Percentiles rank a stretch among this genome's conserved stretches.
Conservation (phyloP, 2,888 invertebrate genomes). For the Aleiodes leptofemur region DNA sequence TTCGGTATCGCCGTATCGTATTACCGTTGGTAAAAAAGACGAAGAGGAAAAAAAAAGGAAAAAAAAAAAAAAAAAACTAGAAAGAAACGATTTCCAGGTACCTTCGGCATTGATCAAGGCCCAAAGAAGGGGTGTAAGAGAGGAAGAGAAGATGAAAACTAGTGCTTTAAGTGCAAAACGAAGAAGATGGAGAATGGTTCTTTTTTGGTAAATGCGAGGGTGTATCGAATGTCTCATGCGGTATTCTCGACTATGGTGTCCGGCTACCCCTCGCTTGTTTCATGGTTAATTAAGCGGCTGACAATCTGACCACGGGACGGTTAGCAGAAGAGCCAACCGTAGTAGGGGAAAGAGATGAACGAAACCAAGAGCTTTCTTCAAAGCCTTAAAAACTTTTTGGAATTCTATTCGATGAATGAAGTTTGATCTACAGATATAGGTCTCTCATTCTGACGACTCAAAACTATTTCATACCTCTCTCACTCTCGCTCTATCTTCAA, state of each 20-base stretch:
- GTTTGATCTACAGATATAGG: slow-evolving; percentile 41
- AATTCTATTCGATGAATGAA: slow-evolving; percentile 30
- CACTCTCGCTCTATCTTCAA: slow-evolving; percentile 17
- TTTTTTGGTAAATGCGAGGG: slow-evolving; percentile 62
- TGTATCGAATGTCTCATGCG: slow-evolving; percentile 74
- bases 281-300: slow-evolving; percentile 75
- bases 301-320: slow-evolving; percentile 74
- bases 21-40: slow-evolving; percentile 60
- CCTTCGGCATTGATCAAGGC: slow-evolving; percentile 41
- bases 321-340: slow-evolving; percentile 57
- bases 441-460: slow-evolving; percentile 16
- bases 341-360: slow-evolving; percentile 16
- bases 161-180: slow-evolving; percentile 47
- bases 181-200: slow-evolving; percentile 44
- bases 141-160: slow-evolving; percentile 31
- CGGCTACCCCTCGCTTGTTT: slow-evolving; percentile 74
- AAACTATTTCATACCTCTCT: slow-evolving; percentile 4
- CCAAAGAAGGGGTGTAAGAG: slow-evolving; percentile 41
- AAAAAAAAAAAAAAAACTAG: slow-evolving; percentile 47
- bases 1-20: slow-evolving; percentile 68
- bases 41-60: slow-evolving; percentile 38
- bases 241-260: slow-evolving; percentile 72
- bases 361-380: slow-evolving; percentile 15
- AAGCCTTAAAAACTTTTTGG: not conserved
- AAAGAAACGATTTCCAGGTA: slow-evolving; percentile 46